Evolutionary conservation across 2,797 vertebrate species (phyloP), one percentile per base, ranked within the genome.

Genomic region (Cetoscarus ocellatus): DNA sequence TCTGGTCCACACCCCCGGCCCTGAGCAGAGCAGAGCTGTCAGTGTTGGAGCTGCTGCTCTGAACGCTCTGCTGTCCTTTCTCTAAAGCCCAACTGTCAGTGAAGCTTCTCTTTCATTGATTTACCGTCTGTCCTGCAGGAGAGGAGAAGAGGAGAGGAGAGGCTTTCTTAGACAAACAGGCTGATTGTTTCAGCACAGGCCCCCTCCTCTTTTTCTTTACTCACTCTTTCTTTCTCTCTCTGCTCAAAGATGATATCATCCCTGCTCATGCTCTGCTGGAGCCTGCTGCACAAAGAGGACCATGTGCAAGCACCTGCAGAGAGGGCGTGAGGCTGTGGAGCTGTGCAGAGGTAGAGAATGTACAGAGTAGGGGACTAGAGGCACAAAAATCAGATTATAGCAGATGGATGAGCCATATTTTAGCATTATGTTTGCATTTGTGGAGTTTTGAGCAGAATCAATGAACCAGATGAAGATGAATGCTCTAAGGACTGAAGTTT

Each of bases 61-160:
- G 52, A 62, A 61, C 17, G 67, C 5, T 35, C 60, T 27, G 8
- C 72, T 74, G 84, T 49, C 59, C 73, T 51, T 70, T 35, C 9
- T 40, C 47, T 49, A 14, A 78, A 74, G 67, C 49, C 73, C 72
- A 70, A 49, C 62, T 68, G 81, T 82, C 87, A 74, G 75, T 79
- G 65, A 65, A 89, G 71, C 88, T 61, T 77, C 13, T 56, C 89
- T 90, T 86, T 79, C 79, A 94, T 92, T 60, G 93, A 94, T 86
- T 82, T 78, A 10, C 86, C 47, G 87, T 88, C 91, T 35, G 18
- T 44, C 84, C 86, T 83, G 67, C 75, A 35, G 82, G 75, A 83
- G 75, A 83, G 75, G 66, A 73, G 69, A 44, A 51, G 17, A 59
- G 42, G 67, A 51, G 17, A 59, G 42, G 67, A 75, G 69, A 42